Conservation (phyloP, 2,888 invertebrate species). For the Heliothis peltigera region DNA sequence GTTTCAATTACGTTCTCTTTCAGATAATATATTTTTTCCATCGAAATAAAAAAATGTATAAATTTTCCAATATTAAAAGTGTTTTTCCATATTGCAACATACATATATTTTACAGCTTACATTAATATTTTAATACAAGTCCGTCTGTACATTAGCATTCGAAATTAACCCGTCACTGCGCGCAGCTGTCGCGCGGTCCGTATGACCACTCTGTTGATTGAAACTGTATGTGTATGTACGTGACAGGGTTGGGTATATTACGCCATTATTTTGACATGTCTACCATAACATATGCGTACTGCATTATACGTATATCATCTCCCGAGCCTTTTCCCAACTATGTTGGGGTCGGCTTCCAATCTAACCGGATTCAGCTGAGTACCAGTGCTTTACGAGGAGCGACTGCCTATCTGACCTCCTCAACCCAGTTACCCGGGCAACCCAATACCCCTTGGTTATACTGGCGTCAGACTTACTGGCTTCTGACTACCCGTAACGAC, state of each 20-base stretch:
- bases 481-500: no score
- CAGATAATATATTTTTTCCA: no score
- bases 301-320: not conserved
- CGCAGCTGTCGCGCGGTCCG: conserved; percentile 67
- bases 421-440: no score
- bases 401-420: no score
- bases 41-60: not conserved
- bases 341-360: no score
- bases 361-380: no score
- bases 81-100: not conserved
- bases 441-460: no score
- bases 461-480: no score
- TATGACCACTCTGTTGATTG: conserved; percentile 71
- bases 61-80: conserved; percentile 1
- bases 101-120: conserved; percentile 22
- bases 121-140: conserved; percentile 59
- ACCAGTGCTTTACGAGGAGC: no score
- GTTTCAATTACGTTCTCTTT: not conserved
- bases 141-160: conserved; percentile 73
- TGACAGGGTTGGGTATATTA: conserved; percentile 43
- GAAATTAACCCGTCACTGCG: conserved; percentile 72
- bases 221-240: conserved; percentile 53
- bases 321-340: no score
- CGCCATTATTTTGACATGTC: conserved; percentile 21
- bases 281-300: not conserved